phyloP scores from a whole-genome alignment of 2,797 vertebrate species.

The Etheostoma perlongum region DNA sequence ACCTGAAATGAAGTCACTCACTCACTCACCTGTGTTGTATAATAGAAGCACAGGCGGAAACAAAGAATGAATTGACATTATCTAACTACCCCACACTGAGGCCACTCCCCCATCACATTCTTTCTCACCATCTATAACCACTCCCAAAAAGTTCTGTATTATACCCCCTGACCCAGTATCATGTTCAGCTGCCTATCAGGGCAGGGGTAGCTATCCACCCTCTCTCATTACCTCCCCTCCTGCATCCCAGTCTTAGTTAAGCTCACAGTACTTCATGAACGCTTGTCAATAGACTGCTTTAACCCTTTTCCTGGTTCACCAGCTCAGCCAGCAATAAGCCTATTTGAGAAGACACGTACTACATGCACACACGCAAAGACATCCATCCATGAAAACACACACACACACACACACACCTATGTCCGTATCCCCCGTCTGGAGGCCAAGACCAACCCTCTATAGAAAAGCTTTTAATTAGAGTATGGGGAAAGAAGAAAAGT shows the following conservation, averaged over 20 bases:
- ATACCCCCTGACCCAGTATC: conserved; percentile 63
- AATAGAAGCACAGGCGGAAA: conserved; percentile 44
- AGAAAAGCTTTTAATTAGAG: conserved; percentile 78
- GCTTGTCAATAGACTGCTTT: conserved; percentile 42
- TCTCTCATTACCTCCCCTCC: conserved; percentile 60
- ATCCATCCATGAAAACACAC: conserved; percentile 3
- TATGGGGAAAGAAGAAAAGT: conserved; percentile 57
- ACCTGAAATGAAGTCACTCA: conserved; percentile 15
- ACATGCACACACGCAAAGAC: conserved; percentile 38
- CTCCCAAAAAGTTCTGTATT: conserved; percentile 62
- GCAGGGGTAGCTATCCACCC: conserved; percentile 42
- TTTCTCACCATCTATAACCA: conserved; percentile 54
- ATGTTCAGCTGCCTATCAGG: conserved; percentile 70
- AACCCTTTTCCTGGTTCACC: conserved; percentile 62
- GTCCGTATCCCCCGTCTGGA: conserved; percentile 18
- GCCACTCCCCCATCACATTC: conserved; percentile 33
- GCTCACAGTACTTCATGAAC: conserved; percentile 52
- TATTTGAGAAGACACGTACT: conserved; percentile 54
- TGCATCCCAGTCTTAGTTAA: conserved; percentile 51
- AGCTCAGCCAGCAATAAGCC: conserved; percentile 56
- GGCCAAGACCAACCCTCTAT: conserved; percentile 20
- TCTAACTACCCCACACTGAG: conserved; percentile 49
- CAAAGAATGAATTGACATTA: conserved; percentile 73
- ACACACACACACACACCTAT: conserved; percentile 13
- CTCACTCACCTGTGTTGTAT: conserved; percentile 22